phyloP scores from a whole-genome alignment of 2,113 vertebrate genomes.

The zebrafish (Danio rerio) region GRCz12tu NC_133185.1:27683001-27683500 shows the following conservation, averaged over 20 bases:
- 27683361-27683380: neutral
- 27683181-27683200: neutral
- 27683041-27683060: too few species aligned
- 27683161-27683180: neutral
- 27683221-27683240: neutral
- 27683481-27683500: neutral
- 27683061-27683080: neutral
- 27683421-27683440: neutral
- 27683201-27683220: neutral
- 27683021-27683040: neutral
- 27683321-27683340: neutral
- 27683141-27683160: neutral
- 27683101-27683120: neutral
- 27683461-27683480: neutral
- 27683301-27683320: conserved; percentile 4
- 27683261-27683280: neutral
- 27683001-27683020: conserved; percentile 14
- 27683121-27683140: conserved; percentile 21
- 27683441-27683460: neutral
- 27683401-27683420: neutral
- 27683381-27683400: conserved; percentile 5
- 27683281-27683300: neutral
- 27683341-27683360: neutral
- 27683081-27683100: conserved; percentile 16
- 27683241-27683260: neutral